Evolutionary conservation across 2,113 vertebrate species (phyloP), one percentile per base, ranked within the genome.

Genomic region (Colius striatus): DNA sequence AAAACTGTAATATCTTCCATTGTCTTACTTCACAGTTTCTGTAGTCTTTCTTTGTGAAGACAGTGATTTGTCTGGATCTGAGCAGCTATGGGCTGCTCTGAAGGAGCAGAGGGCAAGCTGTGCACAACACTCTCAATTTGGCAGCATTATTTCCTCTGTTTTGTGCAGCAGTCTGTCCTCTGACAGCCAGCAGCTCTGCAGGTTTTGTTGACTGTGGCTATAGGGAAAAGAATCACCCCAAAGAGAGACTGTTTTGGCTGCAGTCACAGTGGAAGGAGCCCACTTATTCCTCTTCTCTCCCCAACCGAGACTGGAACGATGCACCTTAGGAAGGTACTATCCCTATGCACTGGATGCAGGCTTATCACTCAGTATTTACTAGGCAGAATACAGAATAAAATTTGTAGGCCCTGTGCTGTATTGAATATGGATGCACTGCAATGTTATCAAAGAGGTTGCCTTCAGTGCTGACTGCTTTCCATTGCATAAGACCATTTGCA

Each of bases 261-360:
- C n/a, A 62, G 25, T 16, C 8, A 4, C 11, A 21, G 3, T 34
- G 67, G 79, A 76, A 77, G 54, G 38, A 89, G 21, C 3, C 11
- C 34, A 29, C 66, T 73, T 55, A 15, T 54, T 62, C 47, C 36
- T 73, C n/a, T 51, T 16, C 34, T 60, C 23, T 68, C 16, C 75
- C 34, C 47, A 16, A 0, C 14, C 7, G 29, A 62, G 47, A 7
- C 41, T 45, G 36, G 54, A 34, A 70, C 16, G 0, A 0, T 5
- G 30, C 23, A 72, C 34, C 57, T 88, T 6, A 32, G 55, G 51
- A 68, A 77, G 25, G 50, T 15, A 4, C 67, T 25, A 11, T 34
- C 45, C 27, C 41, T 43, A 10, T 26, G 7, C n/a, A 47, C 29
- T 6, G 51, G 19, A 32, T n/a, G 29, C 0, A 0, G n/a, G 27